Evolutionary conservation across 2,888 invertebrate genomes (phyloP), one percentile per base, ranked within the genome.

Genomic region (Amphipoea oculea): DNA sequence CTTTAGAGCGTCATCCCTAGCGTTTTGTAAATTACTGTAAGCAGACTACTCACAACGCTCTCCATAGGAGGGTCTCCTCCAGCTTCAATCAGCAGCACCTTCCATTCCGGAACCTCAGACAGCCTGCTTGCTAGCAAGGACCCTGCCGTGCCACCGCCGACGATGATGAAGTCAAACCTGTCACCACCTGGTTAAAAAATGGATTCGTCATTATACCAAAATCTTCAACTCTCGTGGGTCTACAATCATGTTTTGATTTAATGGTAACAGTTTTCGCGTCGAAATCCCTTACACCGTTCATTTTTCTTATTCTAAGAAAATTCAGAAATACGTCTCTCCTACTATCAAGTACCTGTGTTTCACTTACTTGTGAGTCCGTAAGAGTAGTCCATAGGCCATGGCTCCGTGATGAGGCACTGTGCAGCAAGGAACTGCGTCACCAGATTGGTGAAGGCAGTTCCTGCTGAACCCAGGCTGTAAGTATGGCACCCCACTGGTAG

Each of bases 61-160:
- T 96, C 96, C 84, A 95, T 76, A 0, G 96, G 95, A 14, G 96
- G 96, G 76, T 96, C 95, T 1, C 89, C 94, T 0, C 96, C 96
- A 63, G 95, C 95, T 86, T 96, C 96, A n/a, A 96, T 89, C 1
- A 96, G 92, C 51, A 96, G 89, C 48, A 96, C 94, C 85, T 93
- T 95, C 96, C 96, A 96, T 0, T 94, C 78, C 1, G 92, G 90
- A 0, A 94, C 87, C 75, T 96, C 93, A 0, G 96, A 93, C 45
- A 96, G 91, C 63, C 96, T 90, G 86, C 93, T 95, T 0, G 95
- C 96, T 0, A 96, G 89, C 20, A 96, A 84, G 0, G 96, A 95
- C 0, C 96, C 96, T 0, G 96, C 96, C 0, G 96, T 95, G 3
- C 96, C 96, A 0, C 95, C 90, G 0, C 96, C 96, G 0, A 96